A percentile compares a stretch with the other conserved stretches of the same genome.
phyloP scores from a whole-genome alignment of 2,113 vertebrate genomes.

The Suricata suricatta region DNA sequence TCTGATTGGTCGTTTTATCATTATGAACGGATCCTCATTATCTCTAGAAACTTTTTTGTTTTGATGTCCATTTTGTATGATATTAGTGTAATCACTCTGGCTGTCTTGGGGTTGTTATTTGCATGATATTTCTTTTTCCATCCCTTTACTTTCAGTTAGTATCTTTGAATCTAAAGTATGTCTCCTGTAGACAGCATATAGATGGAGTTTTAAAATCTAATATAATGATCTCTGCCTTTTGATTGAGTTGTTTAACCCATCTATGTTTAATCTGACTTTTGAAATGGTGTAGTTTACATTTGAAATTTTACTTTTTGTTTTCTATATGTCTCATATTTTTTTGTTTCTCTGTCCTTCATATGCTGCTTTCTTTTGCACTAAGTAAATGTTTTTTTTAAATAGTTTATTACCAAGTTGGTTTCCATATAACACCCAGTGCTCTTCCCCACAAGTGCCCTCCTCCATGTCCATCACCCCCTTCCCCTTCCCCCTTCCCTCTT shows the following conservation, averaged over 20 bases:
- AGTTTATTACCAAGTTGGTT: too few relatives aligned
- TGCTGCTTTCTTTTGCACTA: constrained; percentile 12
- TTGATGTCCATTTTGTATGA: not conserved
- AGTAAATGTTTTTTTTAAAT: not conserved
- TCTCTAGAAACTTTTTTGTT: not conserved
- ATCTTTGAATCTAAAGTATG: constrained; percentile 2
- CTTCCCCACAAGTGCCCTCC: too few relatives aligned
- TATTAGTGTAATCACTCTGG: not conserved
- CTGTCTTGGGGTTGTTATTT: not conserved
- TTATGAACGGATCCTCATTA: not conserved
- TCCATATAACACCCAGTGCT: too few relatives aligned
- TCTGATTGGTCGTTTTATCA: not conserved
- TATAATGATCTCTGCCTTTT: not conserved
- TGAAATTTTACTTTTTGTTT: constrained; percentile 24
- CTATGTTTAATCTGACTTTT: not conserved
- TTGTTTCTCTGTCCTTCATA: not conserved
- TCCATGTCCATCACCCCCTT: too few relatives aligned
- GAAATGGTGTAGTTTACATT: not conserved
- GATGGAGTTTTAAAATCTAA: not conserved
- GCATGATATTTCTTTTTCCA: not conserved
- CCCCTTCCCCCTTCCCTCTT: too few relatives aligned
- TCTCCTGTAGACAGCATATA: not conserved
- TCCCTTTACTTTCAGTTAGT: constrained; percentile 5
- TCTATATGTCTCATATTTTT: not conserved
- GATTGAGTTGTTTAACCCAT: not conserved